These are phyloP conservation scores for Griposia aprilina DNA, from an alignment of 2,888 invertebrate genomes.

Conservation along the genomic window DNA sequence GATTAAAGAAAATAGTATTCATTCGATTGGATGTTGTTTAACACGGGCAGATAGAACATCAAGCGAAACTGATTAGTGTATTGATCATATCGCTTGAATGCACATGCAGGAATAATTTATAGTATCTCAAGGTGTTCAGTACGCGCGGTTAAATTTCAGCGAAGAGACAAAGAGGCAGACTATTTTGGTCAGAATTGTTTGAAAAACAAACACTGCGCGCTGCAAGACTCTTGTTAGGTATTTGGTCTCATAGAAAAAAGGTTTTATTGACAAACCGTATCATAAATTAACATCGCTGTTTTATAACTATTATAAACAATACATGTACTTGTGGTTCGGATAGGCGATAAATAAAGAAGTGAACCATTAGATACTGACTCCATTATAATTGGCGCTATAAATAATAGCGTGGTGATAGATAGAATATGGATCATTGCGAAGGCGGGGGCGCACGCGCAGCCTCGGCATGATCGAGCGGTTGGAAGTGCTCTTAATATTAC, in stretches of 20 bases:
- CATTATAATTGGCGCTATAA: slow-evolving; percentile 77
- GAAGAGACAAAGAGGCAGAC: slow-evolving; percentile 51
- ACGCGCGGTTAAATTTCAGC: slow-evolving; percentile 20
- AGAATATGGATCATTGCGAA: slow-evolving; percentile 76
- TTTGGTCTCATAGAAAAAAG: slow-evolving; percentile 39
- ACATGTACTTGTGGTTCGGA: slow-evolving; percentile 40
- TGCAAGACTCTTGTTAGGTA: slow-evolving; percentile 2
- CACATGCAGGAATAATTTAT: slow-evolving; percentile 59
- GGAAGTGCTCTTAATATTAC: slow-evolving; percentile 57
- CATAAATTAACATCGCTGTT: slow-evolving; percentile 32
- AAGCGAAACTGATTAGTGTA: slow-evolving; percentile 59
- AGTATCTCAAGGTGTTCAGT: slow-evolving; percentile 55
- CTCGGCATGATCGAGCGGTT: slow-evolving; percentile 72
- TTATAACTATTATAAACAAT: slow-evolving; percentile 53
- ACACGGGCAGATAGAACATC: slow-evolving; percentile 29
- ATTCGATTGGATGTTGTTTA: slow-evolving; percentile 45
- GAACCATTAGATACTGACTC: slow-evolving; percentile 62
- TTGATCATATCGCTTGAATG: slow-evolving; percentile 56
- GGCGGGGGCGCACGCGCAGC: slow-evolving; percentile 72
- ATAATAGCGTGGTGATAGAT: slow-evolving; percentile 78
- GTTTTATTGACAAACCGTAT: slow-evolving; percentile 35
- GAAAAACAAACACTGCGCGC: slow-evolving; percentile 14
- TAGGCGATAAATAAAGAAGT: slow-evolving; percentile 64
- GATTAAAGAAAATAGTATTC: slow-evolving; percentile 40
- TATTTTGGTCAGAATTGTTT: slow-evolving; percentile 10